Evolutionary conservation across 2,888 invertebrate genomes (phyloP).

Genomic region (Oxyteleia sp.): DNA sequence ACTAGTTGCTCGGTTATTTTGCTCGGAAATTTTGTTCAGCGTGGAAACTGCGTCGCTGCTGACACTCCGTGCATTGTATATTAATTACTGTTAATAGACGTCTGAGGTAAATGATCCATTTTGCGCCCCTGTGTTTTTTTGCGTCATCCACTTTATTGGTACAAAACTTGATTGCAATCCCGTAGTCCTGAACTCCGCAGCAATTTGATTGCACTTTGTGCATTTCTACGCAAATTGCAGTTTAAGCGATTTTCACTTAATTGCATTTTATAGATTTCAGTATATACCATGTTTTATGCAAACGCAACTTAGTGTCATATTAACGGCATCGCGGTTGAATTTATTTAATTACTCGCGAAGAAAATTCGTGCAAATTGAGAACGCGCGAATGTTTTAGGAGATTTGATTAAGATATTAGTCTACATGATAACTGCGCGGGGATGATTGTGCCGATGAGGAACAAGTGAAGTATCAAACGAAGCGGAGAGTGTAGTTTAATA

Average conservation of each 20-base stretch:
- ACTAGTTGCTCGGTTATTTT: too few relatives aligned
- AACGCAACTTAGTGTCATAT: slow-evolving; percentile 27
- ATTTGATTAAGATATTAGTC: slow-evolving; percentile 10
- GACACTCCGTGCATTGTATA: background rate
- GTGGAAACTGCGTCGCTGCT: background rate
- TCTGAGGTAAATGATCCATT: background rate
- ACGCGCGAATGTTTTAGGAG: background rate
- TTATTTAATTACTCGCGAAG: background rate
- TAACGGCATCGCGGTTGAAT: background rate
- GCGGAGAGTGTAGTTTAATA: too few relatives aligned
- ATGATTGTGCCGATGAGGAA: background rate
- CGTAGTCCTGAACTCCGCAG: slow-evolving; percentile 5
- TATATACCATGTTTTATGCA: slow-evolving; percentile 10
- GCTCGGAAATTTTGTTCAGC: too few relatives aligned
- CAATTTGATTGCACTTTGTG: slow-evolving; percentile 40
- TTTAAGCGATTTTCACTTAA: slow-evolving; percentile 38
- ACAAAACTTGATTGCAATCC: slow-evolving; percentile 33
- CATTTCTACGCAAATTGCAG: slow-evolving; percentile 37
- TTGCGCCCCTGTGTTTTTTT: background rate
- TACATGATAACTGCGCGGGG: background rate
- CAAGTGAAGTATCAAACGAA: too few relatives aligned
- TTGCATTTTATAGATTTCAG: slow-evolving; percentile 49
- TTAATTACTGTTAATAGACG: background rate
- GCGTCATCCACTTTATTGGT: background rate
- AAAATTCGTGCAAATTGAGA: slow-evolving; percentile 6